A percentile compares a stretch with the other conserved stretches of the same genome.
These are phyloP conservation scores for Calameuta filiformis DNA, from an alignment of 2,888 invertebrate genomes.

Conservation along the genomic window DNA sequence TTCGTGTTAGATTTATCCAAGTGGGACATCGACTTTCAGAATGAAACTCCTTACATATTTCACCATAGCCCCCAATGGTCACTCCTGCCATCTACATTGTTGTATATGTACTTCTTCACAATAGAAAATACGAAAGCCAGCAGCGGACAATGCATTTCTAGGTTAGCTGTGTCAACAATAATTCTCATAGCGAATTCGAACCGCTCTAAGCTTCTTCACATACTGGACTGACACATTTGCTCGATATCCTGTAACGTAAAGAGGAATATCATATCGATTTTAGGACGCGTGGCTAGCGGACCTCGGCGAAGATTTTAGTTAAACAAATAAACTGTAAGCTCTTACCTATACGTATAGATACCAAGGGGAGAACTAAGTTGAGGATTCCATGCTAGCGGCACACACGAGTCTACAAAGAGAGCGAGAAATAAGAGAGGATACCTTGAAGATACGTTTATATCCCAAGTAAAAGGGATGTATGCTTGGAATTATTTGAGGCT, in stretches of 20 bases:
- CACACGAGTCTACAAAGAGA: conserved; percentile 1
- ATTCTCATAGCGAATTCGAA: conserved; percentile 1
- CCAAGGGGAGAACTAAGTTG: conserved; percentile 27
- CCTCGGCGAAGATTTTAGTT: conserved; percentile 54
- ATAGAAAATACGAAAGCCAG: background rate
- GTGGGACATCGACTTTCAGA: background rate
- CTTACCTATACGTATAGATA: background rate
- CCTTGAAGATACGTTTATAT: background rate
- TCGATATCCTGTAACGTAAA: background rate
- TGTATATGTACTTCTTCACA: background rate
- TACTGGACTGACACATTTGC: background rate
- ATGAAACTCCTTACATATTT: background rate
- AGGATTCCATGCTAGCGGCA: conserved; percentile 24
- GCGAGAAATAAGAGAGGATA: background rate
- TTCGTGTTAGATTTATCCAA: background rate
- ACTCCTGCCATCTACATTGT: background rate
- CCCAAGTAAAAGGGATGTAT: background rate
- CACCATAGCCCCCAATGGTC: background rate
- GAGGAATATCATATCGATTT: conserved; percentile 2
- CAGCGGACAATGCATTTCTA: background rate
- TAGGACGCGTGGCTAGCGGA: conserved; percentile 42
- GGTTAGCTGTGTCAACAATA: background rate
- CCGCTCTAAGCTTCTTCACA: background rate
- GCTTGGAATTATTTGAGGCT: background rate
- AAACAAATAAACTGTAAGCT: conserved; percentile 46